Conservation (phyloP, 92 coral and sea anemone species). For the Heteractis magnifica region DNA sequence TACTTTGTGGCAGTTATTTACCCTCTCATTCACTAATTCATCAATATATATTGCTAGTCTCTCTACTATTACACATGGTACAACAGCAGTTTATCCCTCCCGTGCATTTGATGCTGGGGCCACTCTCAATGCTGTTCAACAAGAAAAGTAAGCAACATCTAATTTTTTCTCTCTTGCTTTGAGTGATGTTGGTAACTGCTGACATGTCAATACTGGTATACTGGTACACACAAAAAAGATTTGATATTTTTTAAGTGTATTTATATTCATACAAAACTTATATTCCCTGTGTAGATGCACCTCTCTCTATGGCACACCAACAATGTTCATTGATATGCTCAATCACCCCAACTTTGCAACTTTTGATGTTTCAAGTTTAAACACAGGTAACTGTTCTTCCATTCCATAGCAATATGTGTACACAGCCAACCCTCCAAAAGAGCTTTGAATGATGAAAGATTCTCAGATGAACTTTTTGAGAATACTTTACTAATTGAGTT, state of each 20-base stretch:
- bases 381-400: slow-evolving; percentile 60
- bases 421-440: no score
- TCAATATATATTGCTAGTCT: slow-evolving; percentile 38
- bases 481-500: no score
- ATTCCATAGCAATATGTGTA: no score
- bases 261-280: no score
- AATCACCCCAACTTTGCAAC: slow-evolving; percentile 80
- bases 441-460: no score
- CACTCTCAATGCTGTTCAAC: slow-evolving; percentile 70
- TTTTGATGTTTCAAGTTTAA: slow-evolving; percentile 63
- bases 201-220: no score
- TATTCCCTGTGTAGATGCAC: slow-evolving; percentile 60
- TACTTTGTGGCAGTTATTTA: no score
- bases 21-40: background rate
- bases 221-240: no score
- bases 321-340: slow-evolving; percentile 92
- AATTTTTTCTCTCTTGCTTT: background rate
- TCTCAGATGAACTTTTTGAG: no score
- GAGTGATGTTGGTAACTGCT: no score
- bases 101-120: slow-evolving; percentile 88
- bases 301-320: slow-evolving; percentile 94
- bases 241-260: no score
- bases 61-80: slow-evolving; percentile 68
- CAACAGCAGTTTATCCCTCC: slow-evolving; percentile 90
- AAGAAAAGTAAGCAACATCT: slow-evolving; percentile 73